Conservation (phyloP, 2,888 invertebrate genomes). For the Agrilus biguttatus region DNA sequence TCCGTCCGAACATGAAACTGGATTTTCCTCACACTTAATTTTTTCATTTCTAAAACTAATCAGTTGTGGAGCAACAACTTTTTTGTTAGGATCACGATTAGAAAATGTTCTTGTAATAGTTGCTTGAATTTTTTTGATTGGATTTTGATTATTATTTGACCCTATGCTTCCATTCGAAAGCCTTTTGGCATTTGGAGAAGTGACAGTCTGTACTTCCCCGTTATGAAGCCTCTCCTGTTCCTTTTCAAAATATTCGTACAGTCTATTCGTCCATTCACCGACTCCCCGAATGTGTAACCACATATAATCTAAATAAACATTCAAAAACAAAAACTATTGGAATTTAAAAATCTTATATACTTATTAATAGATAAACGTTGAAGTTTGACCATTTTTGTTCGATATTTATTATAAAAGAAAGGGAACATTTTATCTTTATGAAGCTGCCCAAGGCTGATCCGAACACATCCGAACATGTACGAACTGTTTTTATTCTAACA, state of each 20-base stretch:
- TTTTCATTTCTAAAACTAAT: constrained; percentile 27
- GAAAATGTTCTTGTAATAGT: constrained; percentile 38
- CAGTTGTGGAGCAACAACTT: constrained; percentile 21
- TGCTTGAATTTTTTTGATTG: constrained; percentile 27
- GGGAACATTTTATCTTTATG: no score
- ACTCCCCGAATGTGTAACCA: constrained; percentile 89
- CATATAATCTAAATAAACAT: constrained; percentile 53
- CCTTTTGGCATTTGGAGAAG: constrained; percentile 14
- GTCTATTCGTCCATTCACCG: constrained; percentile 85
- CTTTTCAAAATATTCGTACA: constrained; percentile 72
- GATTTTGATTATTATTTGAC: constrained; percentile 19
- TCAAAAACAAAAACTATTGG: not conserved
- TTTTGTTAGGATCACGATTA: constrained; percentile 27
- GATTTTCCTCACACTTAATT: constrained; percentile 20
- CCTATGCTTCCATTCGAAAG: constrained; percentile 19
- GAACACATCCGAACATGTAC: no score
- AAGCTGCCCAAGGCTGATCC: no score
- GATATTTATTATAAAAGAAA: no score
- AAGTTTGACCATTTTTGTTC: no score
- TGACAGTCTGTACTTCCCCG: constrained; percentile 39
- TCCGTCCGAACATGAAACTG: constrained; percentile 15
- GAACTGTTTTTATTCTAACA: no score
- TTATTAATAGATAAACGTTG: no score
- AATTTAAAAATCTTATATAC: constrained; percentile 2
- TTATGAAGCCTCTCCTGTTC: constrained; percentile 64